Evolutionary conservation across 92 coral and sea anemone genomes (phyloP).

Genomic region (Actinostola sp.): DNA sequence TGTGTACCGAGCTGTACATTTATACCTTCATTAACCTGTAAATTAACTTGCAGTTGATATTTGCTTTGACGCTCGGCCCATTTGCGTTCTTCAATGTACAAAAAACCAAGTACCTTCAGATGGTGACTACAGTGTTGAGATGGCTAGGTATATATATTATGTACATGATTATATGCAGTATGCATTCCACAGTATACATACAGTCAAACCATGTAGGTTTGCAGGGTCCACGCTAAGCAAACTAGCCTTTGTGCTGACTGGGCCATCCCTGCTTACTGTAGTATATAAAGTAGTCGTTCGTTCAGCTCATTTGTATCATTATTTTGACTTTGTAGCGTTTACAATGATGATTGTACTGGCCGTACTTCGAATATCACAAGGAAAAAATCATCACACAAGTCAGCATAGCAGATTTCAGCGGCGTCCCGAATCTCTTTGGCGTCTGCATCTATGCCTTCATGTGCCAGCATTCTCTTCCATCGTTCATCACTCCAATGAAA

Average conservation of each 20-base stretch:
- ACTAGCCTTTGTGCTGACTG: too few species aligned
- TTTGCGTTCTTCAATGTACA: slow-evolving; percentile 96
- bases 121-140: slow-evolving; percentile 79
- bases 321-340: slow-evolving; percentile 63
- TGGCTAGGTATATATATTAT: slow-evolving; percentile 93
- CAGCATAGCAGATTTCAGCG: slow-evolving; percentile 59
- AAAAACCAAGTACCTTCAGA: slow-evolving; percentile 95
- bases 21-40: neutral
- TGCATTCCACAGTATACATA: too few species aligned
- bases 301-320: too few species aligned
- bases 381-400: slow-evolving; percentile 34
- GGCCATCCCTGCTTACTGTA: too few species aligned
- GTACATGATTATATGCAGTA: too few species aligned
- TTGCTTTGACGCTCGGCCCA: slow-evolving; percentile 83
- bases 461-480: slow-evolving; percentile 98
- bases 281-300: too few species aligned
- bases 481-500: slow-evolving; percentile 88
- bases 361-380: slow-evolving; percentile 45
- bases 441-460: slow-evolving; percentile 95
- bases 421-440: slow-evolving; percentile 93
- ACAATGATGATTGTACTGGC: slow-evolving; percentile 83
- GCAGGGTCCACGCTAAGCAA: too few species aligned
- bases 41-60: slow-evolving; percentile 61
- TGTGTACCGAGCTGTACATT: too few species aligned
- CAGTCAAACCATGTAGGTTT: too few species aligned